Evolutionary conservation across 2,797 vertebrate species (phyloP).

Genomic region (Semotilus atromaculatus): DNA sequence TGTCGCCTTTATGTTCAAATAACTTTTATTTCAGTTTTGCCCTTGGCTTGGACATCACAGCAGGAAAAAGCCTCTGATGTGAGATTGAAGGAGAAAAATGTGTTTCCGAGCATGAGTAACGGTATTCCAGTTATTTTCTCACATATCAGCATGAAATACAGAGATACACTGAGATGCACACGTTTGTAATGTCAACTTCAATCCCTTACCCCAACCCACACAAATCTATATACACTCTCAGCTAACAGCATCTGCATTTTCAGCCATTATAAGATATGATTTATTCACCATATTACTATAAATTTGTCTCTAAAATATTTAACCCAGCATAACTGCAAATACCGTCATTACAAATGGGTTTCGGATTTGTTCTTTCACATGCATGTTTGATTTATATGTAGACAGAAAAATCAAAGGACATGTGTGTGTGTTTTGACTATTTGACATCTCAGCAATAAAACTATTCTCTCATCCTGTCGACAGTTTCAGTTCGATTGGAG

Average conservation of each 20-base stretch:
- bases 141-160: background rate
- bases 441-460: background rate
- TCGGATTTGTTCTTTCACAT: background rate
- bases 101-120: background rate
- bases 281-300: constrained; percentile 74
- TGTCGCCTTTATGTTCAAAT: constrained; percentile 36
- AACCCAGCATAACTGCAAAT: constrained; percentile 57
- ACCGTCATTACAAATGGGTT: background rate
- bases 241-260: constrained; percentile 65
- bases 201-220: constrained; percentile 8
- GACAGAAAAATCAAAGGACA: background rate
- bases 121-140: constrained; percentile 2
- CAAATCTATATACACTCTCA: constrained; percentile 37
- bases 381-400: background rate
- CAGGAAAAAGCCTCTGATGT: constrained; percentile 62
- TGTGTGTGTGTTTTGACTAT: too few species aligned
- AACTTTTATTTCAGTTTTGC: constrained; percentile 47
- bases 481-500: constrained; percentile 2
- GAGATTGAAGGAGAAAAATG: constrained; percentile 16
- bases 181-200: constrained; percentile 3
- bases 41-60: constrained; percentile 49
- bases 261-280: constrained; percentile 73
- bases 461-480: background rate
- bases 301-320: constrained; percentile 73
- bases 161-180: background rate